A percentile compares a stretch with the other conserved stretches of the same genome.
These are phyloP conservation scores for Apotomis capreana DNA, from an alignment of 2,888 invertebrate species.

Conservation along the genomic window DNA sequence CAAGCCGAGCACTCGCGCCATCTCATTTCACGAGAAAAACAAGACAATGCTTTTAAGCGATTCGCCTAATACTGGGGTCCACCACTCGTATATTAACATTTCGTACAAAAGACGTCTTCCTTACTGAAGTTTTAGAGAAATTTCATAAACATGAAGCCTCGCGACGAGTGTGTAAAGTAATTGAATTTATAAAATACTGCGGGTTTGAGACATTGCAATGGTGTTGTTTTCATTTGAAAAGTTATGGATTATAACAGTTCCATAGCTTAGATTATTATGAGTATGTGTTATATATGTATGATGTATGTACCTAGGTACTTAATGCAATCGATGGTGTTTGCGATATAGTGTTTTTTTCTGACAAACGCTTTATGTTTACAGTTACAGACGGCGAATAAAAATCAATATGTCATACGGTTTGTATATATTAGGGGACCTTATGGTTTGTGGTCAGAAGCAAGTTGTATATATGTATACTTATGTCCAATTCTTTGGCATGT, in stretches of 20 bases:
- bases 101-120: conserved; percentile 48
- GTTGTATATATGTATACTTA: too few species aligned
- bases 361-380: too few species aligned
- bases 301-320: too few species aligned
- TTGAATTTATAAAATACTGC: conserved; percentile 32
- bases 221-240: conserved; percentile 1
- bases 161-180: conserved; percentile 18
- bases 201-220: conserved; percentile 4
- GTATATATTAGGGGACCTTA: too few species aligned
- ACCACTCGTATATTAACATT: conserved; percentile 64
- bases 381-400: too few species aligned
- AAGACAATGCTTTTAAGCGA: conserved; percentile 81
- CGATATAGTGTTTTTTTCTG: too few species aligned
- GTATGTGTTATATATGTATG: too few species aligned
- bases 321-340: too few species aligned
- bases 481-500: too few species aligned
- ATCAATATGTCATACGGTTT: too few species aligned
- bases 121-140: conserved; percentile 16
- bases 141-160: conserved; percentile 39
- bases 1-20: conserved; percentile 50
- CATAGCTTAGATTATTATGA: too few species aligned
- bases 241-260: background rate
- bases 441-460: too few species aligned
- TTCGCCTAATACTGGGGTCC: conserved; percentile 68
- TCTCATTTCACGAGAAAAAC: conserved; percentile 66